Evolutionary conservation across 2,797 vertebrate species (phyloP), one percentile per base, ranked within the genome.

Genomic region (Brachyrhaphis roseni): DNA sequence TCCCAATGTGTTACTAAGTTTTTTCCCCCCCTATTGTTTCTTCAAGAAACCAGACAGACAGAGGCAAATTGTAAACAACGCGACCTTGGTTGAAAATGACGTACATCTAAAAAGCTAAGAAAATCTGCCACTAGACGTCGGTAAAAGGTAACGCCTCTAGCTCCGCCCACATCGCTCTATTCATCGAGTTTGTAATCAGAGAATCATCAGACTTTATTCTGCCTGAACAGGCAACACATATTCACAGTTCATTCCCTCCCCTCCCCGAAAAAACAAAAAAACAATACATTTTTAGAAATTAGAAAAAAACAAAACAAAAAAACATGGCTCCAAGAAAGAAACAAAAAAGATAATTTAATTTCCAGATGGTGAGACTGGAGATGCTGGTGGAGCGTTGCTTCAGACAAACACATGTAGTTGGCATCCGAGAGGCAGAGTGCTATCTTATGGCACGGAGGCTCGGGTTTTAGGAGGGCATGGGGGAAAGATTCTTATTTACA

Each of bases 401-500:
- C 85, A 89, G 85, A 91, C 77, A 88, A 87, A 92, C 87, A 93
- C 91, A 93, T 86, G 86, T 84, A 91, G 90, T 89, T 92, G 91
- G 90, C 89, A 88, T 92, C 90, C 80, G 81, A 88, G 92, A 94
- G 88, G 89, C 90, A 91, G 85, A 93, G 88, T 86, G 86, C 89
- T 89, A 87, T 88, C 78, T 66, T 88, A 91, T 94, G 93, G 93
- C 94, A 94, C 92, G 86, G 83, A 93, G 89, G 92, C 93, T 93
- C 90, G 70, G 90, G 28, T 82, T 73, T 46, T 46, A 28, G 68
- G 39, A 45, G 73, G 87, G 77, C 2, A 75, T 71, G 57, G 26
- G 87, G 87, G 68, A 41, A 86, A 53, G 81, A 91, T 90, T 94
- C 87, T 92, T 94, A 95, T 95, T 94, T 93, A 94, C 93, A 95